These are phyloP conservation scores for Caenorhabditis panamensis DNA, from an alignment of 2,888 invertebrate genomes.

Conservation along the genomic window DNA sequence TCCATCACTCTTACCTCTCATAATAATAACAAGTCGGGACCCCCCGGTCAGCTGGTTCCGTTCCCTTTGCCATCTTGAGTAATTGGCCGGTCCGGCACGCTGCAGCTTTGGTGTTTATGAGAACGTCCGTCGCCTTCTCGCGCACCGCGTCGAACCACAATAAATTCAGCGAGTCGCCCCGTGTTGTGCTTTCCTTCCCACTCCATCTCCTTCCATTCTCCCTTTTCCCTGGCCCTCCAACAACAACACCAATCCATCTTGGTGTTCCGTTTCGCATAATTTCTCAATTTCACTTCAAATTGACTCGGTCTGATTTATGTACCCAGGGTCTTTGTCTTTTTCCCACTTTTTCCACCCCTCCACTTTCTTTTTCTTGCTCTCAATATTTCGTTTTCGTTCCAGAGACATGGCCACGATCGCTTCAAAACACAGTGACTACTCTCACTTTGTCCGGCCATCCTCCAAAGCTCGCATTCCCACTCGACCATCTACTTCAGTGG, in stretches of 20 bases:
- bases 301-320: conserved; percentile 54
- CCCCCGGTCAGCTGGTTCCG: conserved; percentile 31
- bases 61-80: conserved; percentile 51
- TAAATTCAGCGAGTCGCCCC: conserved; percentile 20
- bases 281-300: conserved; percentile 57
- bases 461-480: conserved; percentile 31
- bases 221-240: conserved; percentile 10
- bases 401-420: conserved; percentile 62
- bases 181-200: not conserved
- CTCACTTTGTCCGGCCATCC: conserved; percentile 43
- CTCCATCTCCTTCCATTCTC: conserved; percentile 1
- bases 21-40: conserved; percentile 51
- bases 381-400: conserved; percentile 15
- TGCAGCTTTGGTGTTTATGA: conserved; percentile 24
- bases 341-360: not conserved
- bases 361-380: no score
- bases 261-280: conserved; percentile 60
- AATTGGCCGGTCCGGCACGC: conserved; percentile 43
- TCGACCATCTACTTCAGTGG: conserved; percentile 59
- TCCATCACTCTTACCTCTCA: conserved; percentile 17
- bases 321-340: conserved; percentile 1
- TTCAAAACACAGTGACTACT: conserved; percentile 58
- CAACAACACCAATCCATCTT: conserved; percentile 53
- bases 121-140: conserved; percentile 29
- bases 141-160: conserved; percentile 12